Base-by-base conservation (phyloP, 2,888 invertebrate species). In the Agapetus fuscipes region DNA sequence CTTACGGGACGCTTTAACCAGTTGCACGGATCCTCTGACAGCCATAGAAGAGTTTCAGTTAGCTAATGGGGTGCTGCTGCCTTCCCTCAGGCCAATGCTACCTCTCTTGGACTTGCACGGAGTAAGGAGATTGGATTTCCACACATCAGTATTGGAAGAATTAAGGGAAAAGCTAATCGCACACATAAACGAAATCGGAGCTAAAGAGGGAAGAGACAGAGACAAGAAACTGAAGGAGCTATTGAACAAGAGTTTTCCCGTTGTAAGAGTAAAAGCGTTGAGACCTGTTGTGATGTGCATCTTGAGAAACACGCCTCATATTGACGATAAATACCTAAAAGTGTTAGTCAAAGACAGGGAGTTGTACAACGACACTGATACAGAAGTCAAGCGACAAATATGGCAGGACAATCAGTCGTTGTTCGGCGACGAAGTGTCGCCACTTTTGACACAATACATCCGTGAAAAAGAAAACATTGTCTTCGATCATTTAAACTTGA, bases 31-130 rank as follows among this genome's bases (percentile, higher is more conserved):
- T 66, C 96, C 96, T 9, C 60, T 96, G 26, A 91, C 91, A 66
- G 95, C 96, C n/a, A 97, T 97, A 48, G 94, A 95, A 71, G 94
- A 95, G 61, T 97, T 97, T 71, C 94, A 96, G 70, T 80, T 89
- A 30, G 86, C 90, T 62, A 93, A 94, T 72, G 90, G 90, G 26
- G 89, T 95, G 52, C 65, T 91, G 39, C 64, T 96, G 31, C 94
- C 95, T 1, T 95, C 96, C 0, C 62, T 97, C 33, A 73, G 91
- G 33, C 94, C 96, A 11, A 96, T 96, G 84, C 61, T 97, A 44
- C 96, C 96, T 1, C 66, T 98, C 11, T 69, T 98, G 7, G 97
- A 98, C 62, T 72, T 97, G 14, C 96, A 96, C 57, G 91, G 89
- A 3, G 88, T 96, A 1, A 77, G 89, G 14, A 72, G 97, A 37